Percentiles rank a stretch among this genome's conserved stretches.
Evolutionary conservation across 2,113 vertebrate genomes (phyloP).

Genomic region (Barnardius zonarius): DNA sequence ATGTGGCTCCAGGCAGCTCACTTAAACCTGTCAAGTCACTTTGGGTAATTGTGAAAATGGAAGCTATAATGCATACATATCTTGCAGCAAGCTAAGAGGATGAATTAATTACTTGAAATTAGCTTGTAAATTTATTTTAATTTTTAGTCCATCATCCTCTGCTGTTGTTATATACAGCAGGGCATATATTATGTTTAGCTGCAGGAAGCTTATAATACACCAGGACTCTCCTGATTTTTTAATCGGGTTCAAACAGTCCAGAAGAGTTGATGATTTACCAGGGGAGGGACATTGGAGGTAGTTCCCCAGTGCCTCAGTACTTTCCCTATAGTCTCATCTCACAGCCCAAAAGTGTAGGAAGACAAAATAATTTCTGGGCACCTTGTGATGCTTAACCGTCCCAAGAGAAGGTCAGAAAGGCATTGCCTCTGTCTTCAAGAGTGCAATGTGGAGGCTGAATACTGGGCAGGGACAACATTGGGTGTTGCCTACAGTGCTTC

Average conservation of each 20-base stretch:
- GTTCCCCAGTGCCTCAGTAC: not conserved
- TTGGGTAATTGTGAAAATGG: conserved; percentile 2
- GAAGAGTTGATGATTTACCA: not conserved
- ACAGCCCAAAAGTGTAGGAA: not conserved
- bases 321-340: not conserved
- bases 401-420: not conserved
- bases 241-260: not conserved
- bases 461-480: not conserved
- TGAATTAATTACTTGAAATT: conserved; percentile 31
- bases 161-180: not conserved
- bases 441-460: not conserved
- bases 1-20: not conserved
- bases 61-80: not conserved
- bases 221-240: not conserved
- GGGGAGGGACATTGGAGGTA: not conserved
- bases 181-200: not conserved
- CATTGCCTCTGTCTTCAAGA: not conserved
- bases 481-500: not conserved
- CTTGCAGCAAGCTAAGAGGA: not conserved
- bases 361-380: not conserved
- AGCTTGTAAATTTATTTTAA: not conserved
- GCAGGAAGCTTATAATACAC: not conserved
- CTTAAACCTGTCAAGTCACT: conserved; percentile 39
- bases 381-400: not conserved
- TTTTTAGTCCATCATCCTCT: not conserved